Base-by-base conservation (phyloP, 2,888 invertebrate genomes). In the Fissipunctia ypsillon region DNA sequence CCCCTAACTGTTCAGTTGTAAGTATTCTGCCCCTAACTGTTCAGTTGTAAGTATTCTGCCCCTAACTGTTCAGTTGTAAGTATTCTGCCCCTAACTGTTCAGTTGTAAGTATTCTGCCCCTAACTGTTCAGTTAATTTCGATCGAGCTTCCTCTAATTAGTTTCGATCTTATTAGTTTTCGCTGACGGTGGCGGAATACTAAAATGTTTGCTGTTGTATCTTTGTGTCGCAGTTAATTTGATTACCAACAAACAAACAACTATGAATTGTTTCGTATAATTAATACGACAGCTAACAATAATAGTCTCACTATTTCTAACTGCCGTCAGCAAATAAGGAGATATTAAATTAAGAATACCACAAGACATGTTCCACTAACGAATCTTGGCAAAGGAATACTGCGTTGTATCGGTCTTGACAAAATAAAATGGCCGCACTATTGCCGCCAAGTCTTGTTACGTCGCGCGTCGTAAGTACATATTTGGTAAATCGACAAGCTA, bases 311-410 rank as follows among this genome's bases (percentile, higher is more conserved):
- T 56, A 1, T 52, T 57, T 52, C 14, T 50, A 67, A 50, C 35
- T 22, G 7, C 43, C 22, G 43, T 22, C 41, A 54, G 38, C 35
- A 67, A 45, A 74, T 80, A 57, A 63, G 41, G 6, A 48, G 35
- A 35, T 28, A 48, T 14, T 5, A 76, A 38, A 71, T 52, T 16
- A 70, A 75, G 31, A 14, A 68, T 25, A 16, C n/a, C 41, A 41
- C 35, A 54, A 38, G 65, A 52, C 82, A 45, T 54, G 65, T 31
- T 28, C 61, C 22, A 35, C 78, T 72, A 83, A 72, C 72, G 72
- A 78, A 48, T 64, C 54, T 83, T 76, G 83, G 83, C 83, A 78
- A n/a, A 56, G 25, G 38, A 63, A 52, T 16, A 22, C 38, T 19
- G 64, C 45, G 48, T 43, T 56, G 63, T 70, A 31, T 41, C 50